Conservation (phyloP, 2,888 invertebrate genomes). For the Empis livida region DNA sequence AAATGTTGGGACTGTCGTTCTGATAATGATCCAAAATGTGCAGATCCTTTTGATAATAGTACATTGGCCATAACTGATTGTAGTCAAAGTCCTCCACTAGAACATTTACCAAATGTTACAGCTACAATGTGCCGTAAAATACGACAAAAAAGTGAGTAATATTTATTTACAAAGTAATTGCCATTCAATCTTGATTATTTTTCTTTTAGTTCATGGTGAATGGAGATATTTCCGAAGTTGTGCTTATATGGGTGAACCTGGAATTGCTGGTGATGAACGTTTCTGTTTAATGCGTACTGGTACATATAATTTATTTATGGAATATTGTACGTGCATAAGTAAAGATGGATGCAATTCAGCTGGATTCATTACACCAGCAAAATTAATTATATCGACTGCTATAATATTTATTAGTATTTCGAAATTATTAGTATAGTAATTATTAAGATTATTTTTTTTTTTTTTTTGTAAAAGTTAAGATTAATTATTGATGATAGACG, state of each 20-base stretch:
- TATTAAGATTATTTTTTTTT: too few species aligned
- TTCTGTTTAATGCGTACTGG: constrained; percentile 85
- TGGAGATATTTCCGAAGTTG: constrained; percentile 83
- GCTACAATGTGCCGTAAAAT: constrained; percentile 87
- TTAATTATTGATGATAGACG: too few species aligned
- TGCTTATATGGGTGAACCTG: constrained; percentile 82
- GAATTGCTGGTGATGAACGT: constrained; percentile 78
- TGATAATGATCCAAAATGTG: constrained; percentile 77
- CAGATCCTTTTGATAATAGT: constrained; percentile 83
- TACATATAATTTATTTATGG: constrained; percentile 85
- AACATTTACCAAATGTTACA: constrained; percentile 52
- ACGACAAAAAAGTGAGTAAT: constrained; percentile 63
- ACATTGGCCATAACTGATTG: constrained; percentile 79
- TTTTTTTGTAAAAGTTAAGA: too few species aligned
- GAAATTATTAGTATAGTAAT: too few species aligned
- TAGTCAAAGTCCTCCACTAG: constrained; percentile 43
- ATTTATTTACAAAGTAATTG: background rate
- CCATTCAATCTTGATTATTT: background rate
- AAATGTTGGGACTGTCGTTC: constrained; percentile 91
- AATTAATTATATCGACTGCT: constrained; percentile 17
- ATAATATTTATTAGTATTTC: constrained; percentile 12
- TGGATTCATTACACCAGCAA: constrained; percentile 30
- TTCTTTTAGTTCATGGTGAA: constrained; percentile 59
- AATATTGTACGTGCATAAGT: constrained; percentile 84
- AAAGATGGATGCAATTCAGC: constrained; percentile 83